Conservation (phyloP, 2,888 invertebrate species). For the Anaspis maculata region DNA sequence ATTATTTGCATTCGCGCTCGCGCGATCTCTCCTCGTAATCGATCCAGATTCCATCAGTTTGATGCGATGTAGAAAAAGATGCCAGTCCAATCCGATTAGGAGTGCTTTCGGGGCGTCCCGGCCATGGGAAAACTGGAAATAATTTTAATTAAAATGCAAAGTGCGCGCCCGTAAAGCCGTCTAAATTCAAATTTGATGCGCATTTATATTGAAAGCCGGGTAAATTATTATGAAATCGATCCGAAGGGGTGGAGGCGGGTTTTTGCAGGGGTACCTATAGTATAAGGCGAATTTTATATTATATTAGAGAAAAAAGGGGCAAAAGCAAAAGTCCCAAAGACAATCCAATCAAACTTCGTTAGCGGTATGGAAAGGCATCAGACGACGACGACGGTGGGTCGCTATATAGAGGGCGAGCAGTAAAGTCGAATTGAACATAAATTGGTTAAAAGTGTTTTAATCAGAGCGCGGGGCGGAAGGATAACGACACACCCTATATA, state of each 20-base stretch:
- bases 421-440: constrained; percentile 23
- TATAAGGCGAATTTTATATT: no score
- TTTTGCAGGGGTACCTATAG: no score
- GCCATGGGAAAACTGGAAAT: not conserved
- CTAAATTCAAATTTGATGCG: constrained; percentile 11
- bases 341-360: constrained; percentile 27
- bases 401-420: constrained; percentile 15
- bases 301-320: no score
- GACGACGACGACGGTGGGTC: no score
- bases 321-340: constrained; percentile 13
- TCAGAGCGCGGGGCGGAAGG: no score
- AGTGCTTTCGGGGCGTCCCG: no score
- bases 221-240: constrained; percentile 12
- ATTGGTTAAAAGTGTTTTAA: constrained; percentile 28
- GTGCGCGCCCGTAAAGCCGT: constrained; percentile 7
- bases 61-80: no score
- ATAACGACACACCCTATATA: constrained; percentile 11
- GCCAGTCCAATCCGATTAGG: no score
- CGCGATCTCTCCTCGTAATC: no score
- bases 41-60: no score
- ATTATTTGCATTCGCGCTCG: no score
- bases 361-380: no score
- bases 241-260: constrained; percentile 2
- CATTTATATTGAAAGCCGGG: constrained; percentile 9
- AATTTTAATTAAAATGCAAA: constrained; percentile 14